A percentile compares a stretch with the other conserved stretches of the same genome.
These are phyloP conservation scores for Neoseiulus cucumeris DNA, from an alignment of 1,140 invertebrate species.

Conservation along the genomic window DNA sequence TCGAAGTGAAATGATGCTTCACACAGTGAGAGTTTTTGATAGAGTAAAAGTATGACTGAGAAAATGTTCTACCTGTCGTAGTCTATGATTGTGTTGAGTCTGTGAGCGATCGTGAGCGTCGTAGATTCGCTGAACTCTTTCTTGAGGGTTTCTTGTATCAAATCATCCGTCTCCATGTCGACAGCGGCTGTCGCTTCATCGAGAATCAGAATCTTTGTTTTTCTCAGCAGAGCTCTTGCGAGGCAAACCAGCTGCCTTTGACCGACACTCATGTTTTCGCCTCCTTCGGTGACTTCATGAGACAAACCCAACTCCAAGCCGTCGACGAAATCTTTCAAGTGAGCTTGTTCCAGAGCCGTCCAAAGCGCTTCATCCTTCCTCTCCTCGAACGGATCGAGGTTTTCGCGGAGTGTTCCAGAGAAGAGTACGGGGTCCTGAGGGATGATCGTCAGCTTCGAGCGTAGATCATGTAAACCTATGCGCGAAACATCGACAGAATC, in stretches of 20 bases:
- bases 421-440: conserved; percentile 35
- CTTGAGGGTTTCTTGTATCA: conserved; percentile 20
- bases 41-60: too few species aligned
- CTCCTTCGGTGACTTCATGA: conserved; percentile 62
- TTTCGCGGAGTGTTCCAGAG: conserved; percentile 45
- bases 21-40: too few species aligned
- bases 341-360: conserved; percentile 51
- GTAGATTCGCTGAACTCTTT: conserved; percentile 32
- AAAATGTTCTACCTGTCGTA: conserved; percentile 26
- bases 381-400: conserved; percentile 28
- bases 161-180: conserved; percentile 31
- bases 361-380: conserved; percentile 56
- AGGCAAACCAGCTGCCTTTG: conserved; percentile 30
- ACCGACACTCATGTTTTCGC: conserved; percentile 48
- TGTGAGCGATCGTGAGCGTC: conserved; percentile 36
- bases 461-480: conserved; percentile 44
- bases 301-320: conserved; percentile 44
- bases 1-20: too few species aligned
- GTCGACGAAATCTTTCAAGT: conserved; percentile 53
- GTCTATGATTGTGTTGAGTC: conserved; percentile 32
- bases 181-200: conserved; percentile 77
- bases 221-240: conserved; percentile 26
- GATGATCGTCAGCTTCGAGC: conserved; percentile 44
- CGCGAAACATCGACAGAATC: conserved; percentile 42
- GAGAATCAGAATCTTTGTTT: conserved; percentile 43